Conservation (phyloP, 2,797 vertebrate species). For the Synanceia verrucosa region DNA sequence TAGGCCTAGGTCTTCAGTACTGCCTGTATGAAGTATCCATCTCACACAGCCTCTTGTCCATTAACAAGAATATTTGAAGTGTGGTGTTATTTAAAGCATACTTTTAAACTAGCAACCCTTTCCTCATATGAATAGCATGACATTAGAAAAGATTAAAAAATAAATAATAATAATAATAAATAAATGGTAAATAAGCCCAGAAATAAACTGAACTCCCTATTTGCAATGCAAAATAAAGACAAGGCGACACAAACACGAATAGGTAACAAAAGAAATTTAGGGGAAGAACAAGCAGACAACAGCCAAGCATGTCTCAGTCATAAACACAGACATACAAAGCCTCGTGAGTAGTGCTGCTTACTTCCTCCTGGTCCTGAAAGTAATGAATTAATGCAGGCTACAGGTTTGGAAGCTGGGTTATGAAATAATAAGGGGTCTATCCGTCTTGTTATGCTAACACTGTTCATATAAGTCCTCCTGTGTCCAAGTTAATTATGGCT, state of each 20-base stretch:
- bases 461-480: slow-evolving; percentile 70
- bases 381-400: slow-evolving; percentile 43
- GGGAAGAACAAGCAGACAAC: slow-evolving; percentile 15
- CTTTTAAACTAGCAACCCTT: background rate
- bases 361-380: slow-evolving; percentile 9
- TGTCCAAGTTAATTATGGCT: slow-evolving; percentile 82
- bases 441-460: slow-evolving; percentile 78
- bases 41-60: background rate
- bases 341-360: background rate
- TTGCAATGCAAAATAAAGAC: background rate
- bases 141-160: background rate
- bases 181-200: background rate
- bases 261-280: background rate
- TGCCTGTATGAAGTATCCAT: slow-evolving; percentile 26
- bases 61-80: background rate
- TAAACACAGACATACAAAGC: too few relatives aligned
- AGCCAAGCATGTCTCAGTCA: background rate
- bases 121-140: background rate
- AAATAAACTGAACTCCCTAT: background rate
- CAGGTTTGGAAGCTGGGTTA: slow-evolving; percentile 58
- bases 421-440: slow-evolving; percentile 67
- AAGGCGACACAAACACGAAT: background rate
- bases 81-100: slow-evolving; percentile 1
- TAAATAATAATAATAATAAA: too few relatives aligned
- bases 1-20: slow-evolving; percentile 29